These are phyloP conservation scores for Sesamia inferens DNA, from an alignment of 2,888 invertebrate genomes.

Conservation along the genomic window DNA sequence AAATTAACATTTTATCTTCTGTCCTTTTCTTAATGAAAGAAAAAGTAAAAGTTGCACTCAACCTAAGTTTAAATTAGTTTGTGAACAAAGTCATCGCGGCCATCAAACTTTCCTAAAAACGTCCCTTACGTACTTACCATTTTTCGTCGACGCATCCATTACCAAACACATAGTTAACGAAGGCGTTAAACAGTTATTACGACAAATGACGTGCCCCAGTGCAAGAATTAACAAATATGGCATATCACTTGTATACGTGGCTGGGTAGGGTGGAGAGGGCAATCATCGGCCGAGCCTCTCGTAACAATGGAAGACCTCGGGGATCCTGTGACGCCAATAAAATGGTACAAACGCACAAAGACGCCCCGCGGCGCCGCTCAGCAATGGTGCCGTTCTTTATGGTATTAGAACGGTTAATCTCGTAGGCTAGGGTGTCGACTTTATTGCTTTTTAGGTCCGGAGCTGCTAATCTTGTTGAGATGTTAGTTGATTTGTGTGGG, in stretches of 20 bases:
- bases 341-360: constrained; percentile 71
- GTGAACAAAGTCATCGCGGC: too few relatives aligned
- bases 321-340: constrained; percentile 83
- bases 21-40: too few relatives aligned
- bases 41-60: background rate
- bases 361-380: constrained; percentile 73
- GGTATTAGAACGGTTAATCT: constrained; percentile 82
- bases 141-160: background rate
- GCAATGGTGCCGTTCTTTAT: constrained; percentile 73
- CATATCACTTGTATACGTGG: constrained; percentile 71
- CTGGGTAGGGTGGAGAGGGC: constrained; percentile 67
- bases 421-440: constrained; percentile 75
- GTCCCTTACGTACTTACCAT: background rate
- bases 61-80: too few relatives aligned
- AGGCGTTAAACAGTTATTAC: constrained; percentile 59
- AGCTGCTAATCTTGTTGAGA: constrained; percentile 58
- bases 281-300: constrained; percentile 68
- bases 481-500: constrained; percentile 26
- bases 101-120: background rate
- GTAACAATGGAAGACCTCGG: constrained; percentile 74
- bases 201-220: constrained; percentile 65
- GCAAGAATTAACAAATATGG: constrained; percentile 77
- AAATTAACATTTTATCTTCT: too few relatives aligned
- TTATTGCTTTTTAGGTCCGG: constrained; percentile 77
- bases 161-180: constrained; percentile 33